Conservation (phyloP, 2,888 invertebrate species). For the Maniola hyperantus region DNA sequence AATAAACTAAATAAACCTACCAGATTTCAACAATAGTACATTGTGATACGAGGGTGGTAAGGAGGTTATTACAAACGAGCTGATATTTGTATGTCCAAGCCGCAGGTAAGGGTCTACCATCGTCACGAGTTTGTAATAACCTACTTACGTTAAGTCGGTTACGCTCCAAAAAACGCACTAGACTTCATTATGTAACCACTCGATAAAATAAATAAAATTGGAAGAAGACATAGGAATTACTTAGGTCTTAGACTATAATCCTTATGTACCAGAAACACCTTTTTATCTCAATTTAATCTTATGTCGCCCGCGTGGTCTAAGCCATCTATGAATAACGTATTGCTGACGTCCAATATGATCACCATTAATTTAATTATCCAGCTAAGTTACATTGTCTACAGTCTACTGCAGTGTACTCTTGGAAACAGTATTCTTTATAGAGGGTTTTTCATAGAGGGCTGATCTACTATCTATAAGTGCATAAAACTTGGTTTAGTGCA, state of each 20-base stretch:
- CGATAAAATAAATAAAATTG: background rate
- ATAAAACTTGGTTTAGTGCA: background rate
- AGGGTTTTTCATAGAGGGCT: background rate
- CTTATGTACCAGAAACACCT: background rate
- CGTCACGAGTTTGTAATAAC: too few relatives aligned
- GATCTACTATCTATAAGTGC: background rate
- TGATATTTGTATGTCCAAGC: too few relatives aligned
- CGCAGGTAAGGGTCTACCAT: too few relatives aligned
- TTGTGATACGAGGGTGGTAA: too few relatives aligned
- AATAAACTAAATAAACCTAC: too few relatives aligned
- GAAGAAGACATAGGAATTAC: background rate
- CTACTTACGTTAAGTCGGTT: too few relatives aligned
- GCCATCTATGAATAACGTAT: background rate
- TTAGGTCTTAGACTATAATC: background rate
- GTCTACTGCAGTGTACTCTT: background rate
- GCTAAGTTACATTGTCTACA: background rate
- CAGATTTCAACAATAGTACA: too few relatives aligned
- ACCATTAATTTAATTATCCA: slow-evolving; percentile 7
- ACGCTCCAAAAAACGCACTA: too few relatives aligned
- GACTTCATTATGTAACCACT: too few relatives aligned
- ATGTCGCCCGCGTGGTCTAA: background rate
- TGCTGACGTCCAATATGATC: slow-evolving; percentile 8
- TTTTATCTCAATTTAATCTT: slow-evolving; percentile 7
- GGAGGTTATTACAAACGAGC: too few relatives aligned
- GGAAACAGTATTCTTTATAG: slow-evolving; percentile 1